These are phyloP conservation scores for Drosophila anceps DNA, from an alignment of 2,888 invertebrate species.

Conservation along the genomic window DNA sequence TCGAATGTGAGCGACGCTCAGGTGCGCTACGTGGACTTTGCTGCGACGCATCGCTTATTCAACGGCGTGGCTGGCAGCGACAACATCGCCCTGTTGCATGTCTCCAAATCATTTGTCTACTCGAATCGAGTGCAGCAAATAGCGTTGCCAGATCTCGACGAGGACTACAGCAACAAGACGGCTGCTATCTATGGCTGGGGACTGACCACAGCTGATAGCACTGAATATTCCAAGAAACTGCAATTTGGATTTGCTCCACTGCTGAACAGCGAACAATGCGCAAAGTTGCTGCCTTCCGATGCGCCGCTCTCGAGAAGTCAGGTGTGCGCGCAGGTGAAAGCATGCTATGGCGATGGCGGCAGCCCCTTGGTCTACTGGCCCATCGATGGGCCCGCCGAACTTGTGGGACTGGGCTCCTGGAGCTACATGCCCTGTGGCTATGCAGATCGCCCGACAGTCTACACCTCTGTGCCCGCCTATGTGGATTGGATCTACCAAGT, in stretches of 20 bases:
- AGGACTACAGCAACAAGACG: conserved; percentile 63
- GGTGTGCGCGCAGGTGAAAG: conserved; percentile 68
- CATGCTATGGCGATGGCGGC: conserved; percentile 81
- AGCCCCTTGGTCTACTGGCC: conserved; percentile 77
- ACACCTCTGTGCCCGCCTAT: conserved; percentile 64
- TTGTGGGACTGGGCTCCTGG: conserved; percentile 76
- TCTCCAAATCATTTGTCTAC: conserved; percentile 77
- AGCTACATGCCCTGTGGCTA: conserved; percentile 80
- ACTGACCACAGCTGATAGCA: conserved; percentile 57
- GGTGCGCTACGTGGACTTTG: conserved; percentile 76
- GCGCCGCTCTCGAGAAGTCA: conserved; percentile 66
- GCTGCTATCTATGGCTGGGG: conserved; percentile 78
- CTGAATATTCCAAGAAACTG: conserved; percentile 67
- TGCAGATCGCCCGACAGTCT: conserved; percentile 71
- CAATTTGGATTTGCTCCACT: conserved; percentile 66
- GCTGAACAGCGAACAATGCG: conserved; percentile 53
- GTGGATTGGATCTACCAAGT: conserved; percentile 75
- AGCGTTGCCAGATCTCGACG: conserved; percentile 79
- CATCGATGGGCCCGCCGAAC: conserved; percentile 60
- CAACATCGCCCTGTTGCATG: conserved; percentile 87
- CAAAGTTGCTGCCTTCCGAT: conserved; percentile 55
- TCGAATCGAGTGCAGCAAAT: conserved; percentile 82
- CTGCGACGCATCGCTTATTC: conserved; percentile 82
- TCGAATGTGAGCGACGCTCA: conserved; percentile 68
- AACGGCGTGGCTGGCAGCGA: conserved; percentile 85